These are phyloP conservation scores for Strigops habroptila DNA, from an alignment of 2,113 vertebrate species.

Conservation along the genomic window DNA sequence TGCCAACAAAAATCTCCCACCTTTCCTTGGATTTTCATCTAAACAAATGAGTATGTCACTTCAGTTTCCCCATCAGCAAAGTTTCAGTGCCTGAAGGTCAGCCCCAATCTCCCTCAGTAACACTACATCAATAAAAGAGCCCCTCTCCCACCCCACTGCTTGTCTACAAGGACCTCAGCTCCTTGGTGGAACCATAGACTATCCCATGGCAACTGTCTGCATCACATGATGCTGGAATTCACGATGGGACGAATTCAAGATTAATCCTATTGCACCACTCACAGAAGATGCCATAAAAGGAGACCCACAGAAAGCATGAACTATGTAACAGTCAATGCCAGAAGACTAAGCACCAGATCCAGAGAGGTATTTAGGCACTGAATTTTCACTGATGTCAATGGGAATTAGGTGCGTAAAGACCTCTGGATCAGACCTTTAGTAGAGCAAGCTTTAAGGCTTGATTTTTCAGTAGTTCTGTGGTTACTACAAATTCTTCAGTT, in stretches of 20 bases:
- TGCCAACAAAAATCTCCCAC: constrained; percentile 6
- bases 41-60: not conserved
- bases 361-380: not conserved
- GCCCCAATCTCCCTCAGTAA: not conserved
- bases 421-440: not conserved
- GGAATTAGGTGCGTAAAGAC: not conserved
- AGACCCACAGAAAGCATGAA: not conserved
- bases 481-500: not conserved
- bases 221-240: not conserved
- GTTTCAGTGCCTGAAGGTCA: not conserved
- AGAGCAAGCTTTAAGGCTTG: not conserved
- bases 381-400: not conserved
- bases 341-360: not conserved
- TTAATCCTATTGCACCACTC: not conserved
- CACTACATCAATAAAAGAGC: not conserved
- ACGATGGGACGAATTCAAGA: not conserved
- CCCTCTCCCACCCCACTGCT: not conserved
- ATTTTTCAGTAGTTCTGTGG: not conserved
- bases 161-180: not conserved
- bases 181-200: not conserved
- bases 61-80: not conserved
- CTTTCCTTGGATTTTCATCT: constrained; percentile 9
- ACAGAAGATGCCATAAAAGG: constrained; percentile 40
- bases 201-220: not conserved
- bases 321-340: not conserved